These are phyloP conservation scores for Orthonyx spaldingii DNA, from an alignment of 2,113 vertebrate genomes.

Conservation along the genomic window DNA sequence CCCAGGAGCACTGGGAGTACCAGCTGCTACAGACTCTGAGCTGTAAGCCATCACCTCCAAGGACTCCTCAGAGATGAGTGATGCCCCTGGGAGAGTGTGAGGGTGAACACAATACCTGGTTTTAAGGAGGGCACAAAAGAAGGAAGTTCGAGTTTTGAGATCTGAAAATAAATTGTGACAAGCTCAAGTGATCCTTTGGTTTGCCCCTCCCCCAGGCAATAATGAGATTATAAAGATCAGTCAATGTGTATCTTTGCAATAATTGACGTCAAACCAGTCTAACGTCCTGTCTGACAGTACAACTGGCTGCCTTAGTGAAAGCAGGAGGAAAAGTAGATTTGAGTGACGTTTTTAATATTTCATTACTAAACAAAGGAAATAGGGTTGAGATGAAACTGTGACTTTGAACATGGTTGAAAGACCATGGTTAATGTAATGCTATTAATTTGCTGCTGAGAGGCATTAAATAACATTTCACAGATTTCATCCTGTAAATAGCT, in stretches of 20 bases:
- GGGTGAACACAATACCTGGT: background rate
- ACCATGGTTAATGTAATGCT: background rate
- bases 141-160: background rate
- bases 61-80: background rate
- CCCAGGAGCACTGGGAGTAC: fast-evolving
- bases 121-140: background rate
- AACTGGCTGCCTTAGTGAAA: background rate
- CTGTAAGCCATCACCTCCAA: background rate
- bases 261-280: background rate
- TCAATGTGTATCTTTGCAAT: background rate
- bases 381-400: background rate
- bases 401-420: background rate
- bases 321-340: background rate
- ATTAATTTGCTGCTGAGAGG: background rate
- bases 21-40: background rate
- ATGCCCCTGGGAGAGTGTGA: background rate
- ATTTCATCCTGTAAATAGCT: background rate
- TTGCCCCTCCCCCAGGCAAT: background rate
- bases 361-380: background rate
- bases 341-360: background rate
- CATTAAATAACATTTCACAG: background rate
- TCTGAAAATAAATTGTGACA: background rate
- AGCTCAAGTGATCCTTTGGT: background rate
- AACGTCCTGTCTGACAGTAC: background rate
- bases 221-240: background rate